A percentile compares a stretch with the other conserved stretches of the same genome.
Evolutionary conservation across 2,113 vertebrate species (phyloP).

Genomic region (Apaloderma vittatum): DNA sequence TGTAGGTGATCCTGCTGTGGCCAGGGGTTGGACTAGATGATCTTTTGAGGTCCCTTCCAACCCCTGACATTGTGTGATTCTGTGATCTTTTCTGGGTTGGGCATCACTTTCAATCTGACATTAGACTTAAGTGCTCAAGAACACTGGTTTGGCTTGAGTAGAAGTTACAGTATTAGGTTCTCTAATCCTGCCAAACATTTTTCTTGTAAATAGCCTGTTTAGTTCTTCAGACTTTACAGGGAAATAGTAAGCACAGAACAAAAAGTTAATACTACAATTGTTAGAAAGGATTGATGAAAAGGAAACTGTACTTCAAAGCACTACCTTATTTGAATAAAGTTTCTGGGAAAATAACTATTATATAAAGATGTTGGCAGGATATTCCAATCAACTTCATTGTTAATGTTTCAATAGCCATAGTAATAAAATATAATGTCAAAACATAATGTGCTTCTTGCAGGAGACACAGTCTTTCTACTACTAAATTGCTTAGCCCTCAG

Average conservation of each 20-base stretch:
- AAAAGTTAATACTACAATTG: not conserved
- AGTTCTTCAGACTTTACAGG: not conserved
- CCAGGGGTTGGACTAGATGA: too few relatives aligned
- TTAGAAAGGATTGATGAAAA: not conserved
- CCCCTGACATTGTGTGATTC: too few relatives aligned
- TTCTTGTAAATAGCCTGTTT: not conserved
- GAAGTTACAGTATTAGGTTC: not conserved
- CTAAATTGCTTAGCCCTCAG: constrained; percentile 91
- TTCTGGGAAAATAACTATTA: not conserved
- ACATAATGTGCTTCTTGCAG: constrained; percentile 68
- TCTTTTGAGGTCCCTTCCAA: too few relatives aligned
- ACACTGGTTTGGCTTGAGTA: not conserved
- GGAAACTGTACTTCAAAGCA: not conserved
- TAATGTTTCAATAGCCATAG: not conserved
- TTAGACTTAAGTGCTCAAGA: not conserved
- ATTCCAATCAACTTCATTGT: not conserved
- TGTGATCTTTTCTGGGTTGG: not conserved
- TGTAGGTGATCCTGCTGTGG: too few relatives aligned
- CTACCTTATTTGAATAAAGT: not conserved
- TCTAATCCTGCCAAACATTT: not conserved
- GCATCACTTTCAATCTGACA: not conserved
- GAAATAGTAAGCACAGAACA: not conserved
- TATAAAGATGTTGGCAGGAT: not conserved
- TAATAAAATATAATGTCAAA: not conserved
- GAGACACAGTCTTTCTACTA: constrained; percentile 91